Base-by-base conservation (phyloP, 2,797 vertebrate species). In the Sebastiscus tertius region DNA sequence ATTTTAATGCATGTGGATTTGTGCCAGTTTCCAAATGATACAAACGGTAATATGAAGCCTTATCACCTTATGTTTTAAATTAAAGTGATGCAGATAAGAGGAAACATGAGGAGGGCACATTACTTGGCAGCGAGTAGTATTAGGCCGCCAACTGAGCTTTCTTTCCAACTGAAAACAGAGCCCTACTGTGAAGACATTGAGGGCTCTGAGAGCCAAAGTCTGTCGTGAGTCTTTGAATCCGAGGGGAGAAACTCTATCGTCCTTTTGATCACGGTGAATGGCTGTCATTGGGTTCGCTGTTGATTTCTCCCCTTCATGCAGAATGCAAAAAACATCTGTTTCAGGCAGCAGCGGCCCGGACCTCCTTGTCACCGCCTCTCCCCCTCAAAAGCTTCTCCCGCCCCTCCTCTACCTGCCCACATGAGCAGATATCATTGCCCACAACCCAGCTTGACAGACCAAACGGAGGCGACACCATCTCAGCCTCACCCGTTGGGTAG, bases 241-340 rank as follows among this genome's bases (percentile, higher is more conserved):
- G 36, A 60, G 46, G 75, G 29, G 79, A 80, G 74, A 85, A 77
- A 66, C 82, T 31, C 27, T 46, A 31, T 49, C 67, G 36, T 82
- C 69, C 88, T 85, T 92, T 92, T 90, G 90, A 93, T 92, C 90
- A 79, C 79, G 52, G 62, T 70, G 80, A 89, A 84, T 71, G 36
- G 62, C 82, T 88, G 89, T 91, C 87, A 89, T 79, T 80, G 70
- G 82, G 64, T 34, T 77, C 34, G 26, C 66, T 83, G 87, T 84
- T 72, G 82, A 84, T 83, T 82, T 85, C 81, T 87, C 87, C 79
- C 46, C 75, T 82, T 91, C 85, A 86, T 85, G 81, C 85, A 89
- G 66, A 85, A 88, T 71, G 77, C 84, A 88, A 59, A 46, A 46
- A 61, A 84, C 92, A 90, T 87, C 88, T 91, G 92, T 88, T 90